Conservation (phyloP, 2,888 invertebrate species). For the Pycnomerus fuliginosus region DNA sequence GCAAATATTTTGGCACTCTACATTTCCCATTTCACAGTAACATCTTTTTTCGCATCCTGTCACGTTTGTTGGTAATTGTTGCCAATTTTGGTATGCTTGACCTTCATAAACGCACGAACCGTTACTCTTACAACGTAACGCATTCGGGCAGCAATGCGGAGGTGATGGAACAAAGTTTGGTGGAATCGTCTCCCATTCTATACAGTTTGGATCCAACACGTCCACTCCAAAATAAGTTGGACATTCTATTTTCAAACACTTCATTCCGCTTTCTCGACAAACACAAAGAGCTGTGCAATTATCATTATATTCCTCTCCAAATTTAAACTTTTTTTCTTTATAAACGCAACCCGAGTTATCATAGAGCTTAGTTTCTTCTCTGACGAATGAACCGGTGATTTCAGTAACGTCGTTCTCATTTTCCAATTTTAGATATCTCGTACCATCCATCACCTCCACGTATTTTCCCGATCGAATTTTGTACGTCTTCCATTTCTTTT, state of each 20-base stretch:
- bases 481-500: conserved; percentile 52
- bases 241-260: conserved; percentile 80
- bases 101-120: conserved; percentile 79
- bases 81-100: conserved; percentile 71
- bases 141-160: conserved; percentile 80
- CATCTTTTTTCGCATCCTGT: conserved; percentile 85
- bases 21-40: conserved; percentile 83
- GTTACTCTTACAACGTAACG: conserved; percentile 76
- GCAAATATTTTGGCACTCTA: conserved; percentile 82
- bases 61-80: conserved; percentile 73
- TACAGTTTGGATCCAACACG: conserved; percentile 77
- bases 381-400: conserved; percentile 24
- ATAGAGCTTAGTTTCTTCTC: conserved; percentile 17
- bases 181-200: conserved; percentile 83
- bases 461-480: conserved; percentile 47
- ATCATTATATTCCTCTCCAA: conserved; percentile 77
- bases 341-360: conserved; percentile 41
- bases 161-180: conserved; percentile 67
- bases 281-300: conserved; percentile 78
- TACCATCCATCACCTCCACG: conserved; percentile 38
- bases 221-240: conserved; percentile 84
- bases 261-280: conserved; percentile 68
- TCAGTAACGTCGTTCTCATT: conserved; percentile 43
- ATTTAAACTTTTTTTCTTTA: conserved; percentile 43
- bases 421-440: conserved; percentile 46